Percentiles rank a stretch among this genome's conserved stretches.
Conservation (phyloP, 1,140 invertebrate genomes). For the Nomia melanderi region DNA sequence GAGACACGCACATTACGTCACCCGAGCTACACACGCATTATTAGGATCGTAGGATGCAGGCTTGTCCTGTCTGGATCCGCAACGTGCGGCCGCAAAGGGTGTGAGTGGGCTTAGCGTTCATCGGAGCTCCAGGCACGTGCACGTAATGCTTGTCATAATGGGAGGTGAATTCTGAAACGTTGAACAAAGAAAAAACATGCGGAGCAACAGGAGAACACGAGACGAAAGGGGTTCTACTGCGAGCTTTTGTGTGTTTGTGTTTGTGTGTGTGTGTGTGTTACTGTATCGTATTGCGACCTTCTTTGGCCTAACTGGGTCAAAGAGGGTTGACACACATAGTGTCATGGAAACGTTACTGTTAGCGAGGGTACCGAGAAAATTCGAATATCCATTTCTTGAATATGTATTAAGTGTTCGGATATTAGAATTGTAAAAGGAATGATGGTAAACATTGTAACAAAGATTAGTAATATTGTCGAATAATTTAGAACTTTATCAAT, state of each 20-base stretch:
- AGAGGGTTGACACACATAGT: neutral
- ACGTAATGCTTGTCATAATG: slow-evolving; percentile 53
- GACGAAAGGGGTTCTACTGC: slow-evolving; percentile 58
- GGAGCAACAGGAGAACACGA: slow-evolving; percentile 75
- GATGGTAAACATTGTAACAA: too few relatives aligned
- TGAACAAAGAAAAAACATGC: slow-evolving; percentile 80
- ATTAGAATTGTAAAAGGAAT: too few relatives aligned
- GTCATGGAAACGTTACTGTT: too few relatives aligned
- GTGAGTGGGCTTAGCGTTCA: neutral
- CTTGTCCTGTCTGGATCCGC: neutral
- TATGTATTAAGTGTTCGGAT: too few relatives aligned
- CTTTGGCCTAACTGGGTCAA: slow-evolving; percentile 21
- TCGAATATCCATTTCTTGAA: too few relatives aligned
- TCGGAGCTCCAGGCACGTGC: neutral
- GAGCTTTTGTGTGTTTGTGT: slow-evolving; percentile 16
- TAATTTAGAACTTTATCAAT: too few relatives aligned
- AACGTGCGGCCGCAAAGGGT: slow-evolving; percentile 16
- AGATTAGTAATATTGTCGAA: too few relatives aligned
- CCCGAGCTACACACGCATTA: slow-evolving; percentile 74
- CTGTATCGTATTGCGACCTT: slow-evolving; percentile 56
- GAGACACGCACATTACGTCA: slow-evolving; percentile 75
- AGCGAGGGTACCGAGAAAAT: too few relatives aligned
- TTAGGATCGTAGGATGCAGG: slow-evolving; percentile 74
- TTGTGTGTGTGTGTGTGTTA: slow-evolving; percentile 11
- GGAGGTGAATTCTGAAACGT: slow-evolving; percentile 70